These are phyloP conservation scores for Jordanella pulchra DNA, from an alignment of 2,797 vertebrate species.

Conservation along the genomic window DNA sequence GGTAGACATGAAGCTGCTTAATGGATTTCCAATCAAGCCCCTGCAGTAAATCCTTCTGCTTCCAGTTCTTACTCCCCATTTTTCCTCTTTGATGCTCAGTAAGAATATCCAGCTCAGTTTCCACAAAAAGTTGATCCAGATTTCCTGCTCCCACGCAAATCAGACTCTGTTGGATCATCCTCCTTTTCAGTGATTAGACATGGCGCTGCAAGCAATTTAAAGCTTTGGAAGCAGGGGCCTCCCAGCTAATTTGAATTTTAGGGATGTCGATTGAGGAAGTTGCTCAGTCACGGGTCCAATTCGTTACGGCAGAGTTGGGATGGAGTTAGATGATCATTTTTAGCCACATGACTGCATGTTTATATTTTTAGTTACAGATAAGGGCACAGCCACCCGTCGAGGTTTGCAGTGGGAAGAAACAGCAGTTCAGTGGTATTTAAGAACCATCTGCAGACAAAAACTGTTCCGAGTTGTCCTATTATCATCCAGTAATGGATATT, in stretches of 20 bases:
- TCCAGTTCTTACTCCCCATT: conserved; percentile 30
- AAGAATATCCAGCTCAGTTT: conserved; percentile 66
- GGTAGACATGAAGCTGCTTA: conserved; percentile 47
- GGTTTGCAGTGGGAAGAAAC: conserved; percentile 36
- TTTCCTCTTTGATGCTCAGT: conserved; percentile 68
- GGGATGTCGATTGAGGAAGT: conserved; percentile 39
- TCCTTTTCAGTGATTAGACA: conserved; percentile 69
- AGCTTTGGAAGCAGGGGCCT: conserved; percentile 40
- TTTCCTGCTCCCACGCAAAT: conserved; percentile 62
- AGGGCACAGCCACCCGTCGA: background rate
- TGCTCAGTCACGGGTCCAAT: conserved; percentile 45
- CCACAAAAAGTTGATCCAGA: conserved; percentile 66
- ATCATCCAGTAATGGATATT: conserved; percentile 67
- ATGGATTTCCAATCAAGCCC: conserved; percentile 68
- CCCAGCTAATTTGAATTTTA: conserved; percentile 57
- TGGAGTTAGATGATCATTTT: conserved; percentile 47
- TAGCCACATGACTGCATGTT: conserved; percentile 52
- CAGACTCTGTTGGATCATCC: conserved; percentile 62
- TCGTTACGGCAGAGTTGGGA: conserved; percentile 56
- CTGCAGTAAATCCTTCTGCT: conserved; percentile 52
- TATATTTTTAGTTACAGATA: conserved; percentile 10
- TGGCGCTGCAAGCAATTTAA: conserved; percentile 65
- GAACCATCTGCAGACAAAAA: conserved; percentile 60
- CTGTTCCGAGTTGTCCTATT: conserved; percentile 47
- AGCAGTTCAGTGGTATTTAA: conserved; percentile 48